These are phyloP conservation scores for Cyrtonyx montezumae DNA, from an alignment of 2,113 vertebrate species.

Conservation along the genomic window DNA sequence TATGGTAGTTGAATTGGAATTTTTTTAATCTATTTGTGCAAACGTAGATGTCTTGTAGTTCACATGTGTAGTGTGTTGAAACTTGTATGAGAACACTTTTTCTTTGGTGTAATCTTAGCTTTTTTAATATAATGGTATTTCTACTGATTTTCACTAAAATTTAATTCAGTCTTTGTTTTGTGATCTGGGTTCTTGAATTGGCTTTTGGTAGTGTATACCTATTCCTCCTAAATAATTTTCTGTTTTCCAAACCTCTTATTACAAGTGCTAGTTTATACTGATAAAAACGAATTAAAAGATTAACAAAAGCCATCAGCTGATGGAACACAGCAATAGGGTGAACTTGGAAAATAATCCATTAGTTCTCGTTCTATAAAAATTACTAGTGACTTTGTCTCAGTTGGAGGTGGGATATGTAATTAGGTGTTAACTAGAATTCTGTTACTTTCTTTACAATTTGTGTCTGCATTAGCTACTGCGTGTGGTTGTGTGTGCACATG, in stretches of 20 bases:
- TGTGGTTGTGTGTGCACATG: background rate
- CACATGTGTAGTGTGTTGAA: background rate
- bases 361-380: background rate
- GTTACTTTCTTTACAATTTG: background rate
- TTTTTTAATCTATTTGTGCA: background rate
- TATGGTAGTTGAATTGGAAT: background rate
- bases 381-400: background rate
- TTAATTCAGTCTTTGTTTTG: background rate
- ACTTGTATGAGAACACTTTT: background rate
- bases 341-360: background rate
- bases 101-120: background rate
- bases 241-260: background rate
- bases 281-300: background rate
- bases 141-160: background rate
- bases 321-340: background rate
- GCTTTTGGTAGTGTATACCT: background rate
- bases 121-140: background rate
- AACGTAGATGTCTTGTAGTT: background rate
- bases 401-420: background rate
- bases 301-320: background rate
- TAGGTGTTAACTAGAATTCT: background rate
- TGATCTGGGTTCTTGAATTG: background rate
- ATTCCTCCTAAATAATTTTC: background rate
- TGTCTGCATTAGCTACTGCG: background rate
- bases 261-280: background rate